Conservation (phyloP, 35 echinoderm and acorn worm species). For the Apostichopus parvimensis region DNA sequence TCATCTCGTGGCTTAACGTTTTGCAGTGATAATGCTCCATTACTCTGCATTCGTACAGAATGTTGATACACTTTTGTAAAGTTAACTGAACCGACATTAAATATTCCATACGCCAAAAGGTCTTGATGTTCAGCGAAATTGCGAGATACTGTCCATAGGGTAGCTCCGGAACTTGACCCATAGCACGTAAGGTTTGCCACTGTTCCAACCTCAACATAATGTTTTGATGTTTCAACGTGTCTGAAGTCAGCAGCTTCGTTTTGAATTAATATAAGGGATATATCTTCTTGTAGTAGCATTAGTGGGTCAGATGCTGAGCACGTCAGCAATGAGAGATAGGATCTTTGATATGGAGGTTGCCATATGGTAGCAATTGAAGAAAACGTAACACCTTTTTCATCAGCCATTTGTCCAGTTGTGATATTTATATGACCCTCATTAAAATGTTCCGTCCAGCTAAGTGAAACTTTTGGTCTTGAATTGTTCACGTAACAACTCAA, state of each 20-base stretch:
- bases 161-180: not conserved
- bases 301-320: not conserved
- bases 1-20: not conserved
- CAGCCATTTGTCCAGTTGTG: not conserved
- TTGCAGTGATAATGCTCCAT: not conserved
- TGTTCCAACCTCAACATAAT: not conserved
- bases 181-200: not conserved
- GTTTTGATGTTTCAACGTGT: not conserved
- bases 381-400: not conserved
- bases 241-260: not conserved
- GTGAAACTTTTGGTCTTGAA: not conserved
- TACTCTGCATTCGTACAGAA: not conserved
- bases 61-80: no score
- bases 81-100: no score
- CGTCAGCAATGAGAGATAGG: not conserved
- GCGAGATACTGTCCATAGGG: not conserved
- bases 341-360: not conserved
- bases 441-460: not conserved
- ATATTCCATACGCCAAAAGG: no score
- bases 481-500: not conserved
- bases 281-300: not conserved
- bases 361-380: not conserved
- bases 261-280: not conserved
- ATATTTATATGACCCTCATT: not conserved
- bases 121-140: not conserved